Conservation (phyloP, 1,140 invertebrate genomes). For the Holotrichia oblita region DNA sequence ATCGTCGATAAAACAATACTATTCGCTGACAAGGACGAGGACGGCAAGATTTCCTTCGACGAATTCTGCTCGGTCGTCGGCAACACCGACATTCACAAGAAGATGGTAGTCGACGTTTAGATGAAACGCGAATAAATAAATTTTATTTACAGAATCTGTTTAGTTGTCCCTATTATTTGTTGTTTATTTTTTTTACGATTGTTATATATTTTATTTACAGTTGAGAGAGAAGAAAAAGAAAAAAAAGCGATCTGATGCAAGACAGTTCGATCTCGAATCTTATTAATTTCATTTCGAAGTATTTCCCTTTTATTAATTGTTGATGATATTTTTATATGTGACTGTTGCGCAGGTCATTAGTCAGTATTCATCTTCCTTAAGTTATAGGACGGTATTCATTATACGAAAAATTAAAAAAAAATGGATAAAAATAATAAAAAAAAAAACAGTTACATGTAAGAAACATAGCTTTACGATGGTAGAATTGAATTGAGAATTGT, state of each 20-base stretch:
- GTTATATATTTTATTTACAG: constrained; percentile 35
- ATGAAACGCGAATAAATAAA: constrained; percentile 23
- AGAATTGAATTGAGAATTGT: not conserved
- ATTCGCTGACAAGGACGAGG: constrained; percentile 95
- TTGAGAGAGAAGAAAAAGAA: no score
- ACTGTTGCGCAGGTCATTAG: constrained; percentile 27
- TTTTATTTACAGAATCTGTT: constrained; percentile 18
- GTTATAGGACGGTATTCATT: constrained; percentile 15
- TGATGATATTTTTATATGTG: not conserved
- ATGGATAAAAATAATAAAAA: no score
- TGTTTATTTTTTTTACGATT: constrained; percentile 27
- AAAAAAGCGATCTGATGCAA: not conserved
- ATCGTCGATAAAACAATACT: constrained; percentile 97
- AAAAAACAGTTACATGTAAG: constrained; percentile 25
- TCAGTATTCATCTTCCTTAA: constrained; percentile 26
- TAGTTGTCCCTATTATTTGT: constrained; percentile 18
- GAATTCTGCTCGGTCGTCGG: constrained; percentile 96
- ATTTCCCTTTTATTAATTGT: not conserved
- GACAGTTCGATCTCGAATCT: constrained; percentile 15
- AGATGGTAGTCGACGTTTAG: constrained; percentile 98
- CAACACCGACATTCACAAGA: constrained; percentile 98
- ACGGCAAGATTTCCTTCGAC: constrained; percentile 96
- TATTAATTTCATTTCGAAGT: not conserved
- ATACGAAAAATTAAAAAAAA: no score
- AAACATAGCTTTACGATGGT: constrained; percentile 12